Evolutionary conservation across 2,888 invertebrate genomes (phyloP).

Genomic region (Eilema depressum): DNA sequence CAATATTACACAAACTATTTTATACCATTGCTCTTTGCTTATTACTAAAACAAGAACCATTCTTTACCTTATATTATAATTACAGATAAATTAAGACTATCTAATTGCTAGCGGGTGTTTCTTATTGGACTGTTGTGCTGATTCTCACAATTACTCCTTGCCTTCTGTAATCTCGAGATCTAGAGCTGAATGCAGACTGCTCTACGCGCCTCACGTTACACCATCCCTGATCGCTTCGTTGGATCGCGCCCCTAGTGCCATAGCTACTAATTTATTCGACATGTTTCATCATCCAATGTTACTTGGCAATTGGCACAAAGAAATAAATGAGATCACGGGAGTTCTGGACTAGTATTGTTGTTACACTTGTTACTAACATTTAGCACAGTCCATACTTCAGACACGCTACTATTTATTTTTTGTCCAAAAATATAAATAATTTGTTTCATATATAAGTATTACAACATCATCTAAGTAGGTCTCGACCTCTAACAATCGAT

Average conservation of each 20-base stretch:
- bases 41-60: conserved; percentile 86
- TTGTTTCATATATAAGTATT: conserved; percentile 29
- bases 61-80: conserved; percentile 85
- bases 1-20: conserved; percentile 86
- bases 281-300: conserved; percentile 42
- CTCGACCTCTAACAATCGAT: conserved; percentile 35
- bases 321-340: conserved; percentile 51
- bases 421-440: conserved; percentile 21
- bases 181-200: conserved; percentile 58
- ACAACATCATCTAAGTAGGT: conserved; percentile 31
- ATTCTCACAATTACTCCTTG: conserved; percentile 67
- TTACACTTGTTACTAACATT: conserved; percentile 33
- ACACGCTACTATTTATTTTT: conserved; percentile 18
- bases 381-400: conserved; percentile 38
- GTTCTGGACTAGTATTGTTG: conserved; percentile 42
- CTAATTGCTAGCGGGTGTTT: conserved; percentile 85
- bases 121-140: conserved; percentile 80
- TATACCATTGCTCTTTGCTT: conserved; percentile 87
- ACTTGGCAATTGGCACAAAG: conserved; percentile 51
- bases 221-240: conserved; percentile 32
- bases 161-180: conserved; percentile 68
- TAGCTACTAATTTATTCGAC: conserved; percentile 42
- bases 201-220: conserved; percentile 28
- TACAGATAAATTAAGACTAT: conserved; percentile 85
- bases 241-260: conserved; percentile 36